A percentile compares a stretch with the other conserved stretches of the same genome.
Evolutionary conservation across 2,888 invertebrate genomes (phyloP).

Genomic region (Brenthis hecate): DNA sequence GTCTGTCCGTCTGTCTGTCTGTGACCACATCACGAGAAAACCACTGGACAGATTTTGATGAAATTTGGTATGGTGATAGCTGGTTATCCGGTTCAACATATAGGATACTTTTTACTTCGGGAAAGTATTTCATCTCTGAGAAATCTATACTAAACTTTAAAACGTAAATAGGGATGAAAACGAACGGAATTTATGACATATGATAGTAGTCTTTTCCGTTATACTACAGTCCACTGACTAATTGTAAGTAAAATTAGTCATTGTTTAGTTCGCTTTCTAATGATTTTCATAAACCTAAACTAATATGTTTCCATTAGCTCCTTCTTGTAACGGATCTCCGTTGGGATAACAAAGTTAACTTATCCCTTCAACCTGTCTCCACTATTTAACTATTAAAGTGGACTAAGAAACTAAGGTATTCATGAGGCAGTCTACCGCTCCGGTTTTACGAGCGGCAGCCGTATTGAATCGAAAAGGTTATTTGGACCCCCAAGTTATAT

Average conservation of each 20-base stretch:
- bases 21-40: no score
- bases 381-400: constrained; percentile 77
- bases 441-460: constrained; percentile 73
- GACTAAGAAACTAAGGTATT: constrained; percentile 70
- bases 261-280: not conserved
- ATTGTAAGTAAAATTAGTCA: not conserved
- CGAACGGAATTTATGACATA: no score
- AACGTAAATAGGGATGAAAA: no score
- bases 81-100: no score
- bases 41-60: no score
- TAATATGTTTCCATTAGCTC: constrained; percentile 31
- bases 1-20: no score
- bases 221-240: no score
- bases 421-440: constrained; percentile 74
- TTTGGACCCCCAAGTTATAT: constrained; percentile 64
- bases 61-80: no score
- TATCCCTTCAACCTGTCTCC: constrained; percentile 52
- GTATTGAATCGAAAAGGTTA: constrained; percentile 73
- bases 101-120: no score
- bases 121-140: no score
- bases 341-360: constrained; percentile 46
- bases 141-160: no score
- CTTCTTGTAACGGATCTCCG: constrained; percentile 39
- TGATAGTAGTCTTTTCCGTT: no score
- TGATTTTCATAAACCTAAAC: constrained; percentile 23